Percentiles rank a stretch among this genome's conserved stretches.
Evolutionary conservation across 2,888 invertebrate species (phyloP).

Genomic region (Pilophorus perplexus): DNA sequence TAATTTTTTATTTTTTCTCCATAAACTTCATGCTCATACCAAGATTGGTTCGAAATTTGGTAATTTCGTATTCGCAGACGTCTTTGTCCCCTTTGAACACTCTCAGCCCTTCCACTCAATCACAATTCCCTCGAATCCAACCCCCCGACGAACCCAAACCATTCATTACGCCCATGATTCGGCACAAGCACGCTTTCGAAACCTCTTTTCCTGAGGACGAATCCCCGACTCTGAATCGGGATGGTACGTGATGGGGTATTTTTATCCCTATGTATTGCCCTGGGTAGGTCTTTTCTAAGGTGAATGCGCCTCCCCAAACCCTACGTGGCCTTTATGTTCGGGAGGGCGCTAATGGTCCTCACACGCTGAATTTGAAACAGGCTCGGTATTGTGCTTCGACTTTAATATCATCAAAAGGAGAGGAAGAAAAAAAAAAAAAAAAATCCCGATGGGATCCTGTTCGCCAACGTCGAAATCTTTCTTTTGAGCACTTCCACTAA

Average conservation of each 20-base stretch:
- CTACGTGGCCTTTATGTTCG: constrained; percentile 13
- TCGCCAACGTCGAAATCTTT: too few relatives aligned
- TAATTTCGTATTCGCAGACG: too few relatives aligned
- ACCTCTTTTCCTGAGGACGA: background rate
- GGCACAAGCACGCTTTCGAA: constrained; percentile 10
- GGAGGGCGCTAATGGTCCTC: constrained; percentile 12
- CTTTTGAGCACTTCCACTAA: too few relatives aligned
- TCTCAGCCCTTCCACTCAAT: too few relatives aligned
- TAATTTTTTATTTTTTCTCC: too few relatives aligned
- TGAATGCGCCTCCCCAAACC: constrained; percentile 13
- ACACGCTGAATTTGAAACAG: constrained; percentile 15
- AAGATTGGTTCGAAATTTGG: too few relatives aligned
- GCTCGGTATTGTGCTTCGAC: background rate
- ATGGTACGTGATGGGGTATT: background rate
- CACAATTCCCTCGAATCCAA: too few relatives aligned
- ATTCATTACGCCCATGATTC: constrained; percentile 35
- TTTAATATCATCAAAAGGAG: constrained; percentile 23
- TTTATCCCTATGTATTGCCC: background rate
- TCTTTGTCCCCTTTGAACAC: too few relatives aligned
- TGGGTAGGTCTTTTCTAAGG: constrained; percentile 3
- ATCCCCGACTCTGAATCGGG: background rate
- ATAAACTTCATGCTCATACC: too few relatives aligned
- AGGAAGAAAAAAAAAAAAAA: too few relatives aligned
- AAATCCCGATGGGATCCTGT: too few relatives aligned
- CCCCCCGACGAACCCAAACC: too few relatives aligned